A percentile compares a stretch with the other conserved stretches of the same genome.
Evolutionary conservation across 1,140 invertebrate genomes (phyloP).

Genomic region (Eumeta japonica): DNA sequence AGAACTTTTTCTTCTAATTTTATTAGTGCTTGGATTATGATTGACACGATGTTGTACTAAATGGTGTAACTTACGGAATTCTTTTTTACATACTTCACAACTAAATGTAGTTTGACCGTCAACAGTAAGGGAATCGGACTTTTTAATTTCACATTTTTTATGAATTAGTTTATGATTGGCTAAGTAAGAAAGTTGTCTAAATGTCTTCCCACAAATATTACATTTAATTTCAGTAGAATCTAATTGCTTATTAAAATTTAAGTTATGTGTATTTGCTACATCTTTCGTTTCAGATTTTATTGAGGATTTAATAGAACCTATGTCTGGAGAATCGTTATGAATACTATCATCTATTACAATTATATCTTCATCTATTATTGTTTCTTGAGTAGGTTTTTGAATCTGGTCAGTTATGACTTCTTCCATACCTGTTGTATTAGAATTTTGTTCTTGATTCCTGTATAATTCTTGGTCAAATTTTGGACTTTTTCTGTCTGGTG

Average conservation of each 20-base stretch:
- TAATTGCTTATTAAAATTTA: too few relatives aligned
- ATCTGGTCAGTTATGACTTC: slow-evolving; percentile 7
- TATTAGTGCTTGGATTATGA: slow-evolving; percentile 26
- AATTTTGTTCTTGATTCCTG: neutral
- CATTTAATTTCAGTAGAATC: slow-evolving; percentile 33
- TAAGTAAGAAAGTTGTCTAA: slow-evolving; percentile 49
- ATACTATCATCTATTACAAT: too few relatives aligned
- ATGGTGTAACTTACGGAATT: slow-evolving; percentile 52
- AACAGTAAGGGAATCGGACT: slow-evolving; percentile 17
- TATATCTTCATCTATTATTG: too few relatives aligned
- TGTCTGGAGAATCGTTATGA: too few relatives aligned
- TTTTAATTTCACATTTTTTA: slow-evolving; percentile 29
- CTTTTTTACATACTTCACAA: slow-evolving; percentile 52
- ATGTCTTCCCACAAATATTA: slow-evolving; percentile 52
- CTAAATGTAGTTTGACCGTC: slow-evolving; percentile 38
- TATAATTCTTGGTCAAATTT: neutral
- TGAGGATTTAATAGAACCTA: too few relatives aligned
- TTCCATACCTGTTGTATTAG: neutral
- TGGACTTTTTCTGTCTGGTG: neutral
- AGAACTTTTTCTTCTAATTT: slow-evolving; percentile 32
- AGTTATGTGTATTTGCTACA: too few relatives aligned
- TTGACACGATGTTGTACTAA: slow-evolving; percentile 49
- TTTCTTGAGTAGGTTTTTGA: neutral
- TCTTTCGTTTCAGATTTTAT: too few relatives aligned
- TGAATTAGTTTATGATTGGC: slow-evolving; percentile 45